Evolutionary conservation across 2,113 vertebrate genomes (phyloP).

Genomic region (Grammomys surdaster): DNA sequence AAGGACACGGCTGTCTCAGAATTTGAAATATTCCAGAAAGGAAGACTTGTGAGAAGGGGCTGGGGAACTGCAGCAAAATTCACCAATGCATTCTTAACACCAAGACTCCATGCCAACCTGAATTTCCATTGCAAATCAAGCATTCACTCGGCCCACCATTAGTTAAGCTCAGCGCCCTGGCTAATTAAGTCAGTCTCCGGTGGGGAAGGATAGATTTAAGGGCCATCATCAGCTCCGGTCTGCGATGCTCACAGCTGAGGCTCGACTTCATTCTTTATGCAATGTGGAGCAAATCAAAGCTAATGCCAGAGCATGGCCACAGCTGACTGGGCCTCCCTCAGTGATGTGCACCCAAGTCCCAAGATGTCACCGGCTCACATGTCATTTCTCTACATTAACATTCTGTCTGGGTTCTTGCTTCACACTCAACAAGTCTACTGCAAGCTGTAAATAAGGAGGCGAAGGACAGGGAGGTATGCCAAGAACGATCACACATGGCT

Average conservation of each 20-base stretch:
- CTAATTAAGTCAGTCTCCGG: conserved; percentile 31
- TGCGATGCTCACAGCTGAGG: not conserved
- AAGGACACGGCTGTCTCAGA: not conserved
- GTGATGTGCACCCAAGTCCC: conserved; percentile 38
- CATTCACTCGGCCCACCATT: not conserved
- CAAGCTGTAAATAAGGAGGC: conserved; percentile 65
- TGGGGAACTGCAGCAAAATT: not conserved
- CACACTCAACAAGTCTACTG: conserved; percentile 50
- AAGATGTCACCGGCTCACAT: not conserved
- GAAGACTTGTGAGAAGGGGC: not conserved
- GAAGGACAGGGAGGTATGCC: conserved; percentile 50
- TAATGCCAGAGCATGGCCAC: not conserved
- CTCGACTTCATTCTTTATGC: conserved; percentile 9
- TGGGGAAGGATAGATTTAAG: not conserved
- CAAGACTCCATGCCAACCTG: not conserved
- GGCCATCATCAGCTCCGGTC: not conserved
- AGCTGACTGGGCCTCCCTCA: conserved; percentile 21
- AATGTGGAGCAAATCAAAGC: not conserved
- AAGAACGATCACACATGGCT: conserved; percentile 22
- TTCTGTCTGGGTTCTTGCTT: conserved; percentile 65
- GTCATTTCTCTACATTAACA: conserved; percentile 63
- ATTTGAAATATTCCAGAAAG: conserved; percentile 72
- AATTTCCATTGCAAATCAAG: conserved; percentile 65
- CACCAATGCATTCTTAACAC: conserved; percentile 17
- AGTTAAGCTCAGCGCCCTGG: conserved; percentile 9